Base-by-base conservation (phyloP, 2,888 invertebrate species). In the Shargacucullia verbasci region DNA sequence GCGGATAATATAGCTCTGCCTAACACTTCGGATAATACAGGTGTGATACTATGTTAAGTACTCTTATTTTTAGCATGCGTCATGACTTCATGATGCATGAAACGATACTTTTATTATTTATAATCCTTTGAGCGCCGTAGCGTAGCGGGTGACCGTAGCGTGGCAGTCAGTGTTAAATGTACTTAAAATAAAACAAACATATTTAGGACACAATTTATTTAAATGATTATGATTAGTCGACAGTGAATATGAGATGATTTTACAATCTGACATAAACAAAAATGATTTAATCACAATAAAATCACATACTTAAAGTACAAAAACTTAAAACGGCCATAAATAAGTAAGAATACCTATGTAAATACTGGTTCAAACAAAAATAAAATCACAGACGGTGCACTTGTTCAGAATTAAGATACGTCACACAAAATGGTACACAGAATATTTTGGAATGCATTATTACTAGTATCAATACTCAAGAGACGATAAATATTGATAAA, bases 361-460 rank as follows among this genome's bases (percentile, higher is more conserved):
- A 81, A 84, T 81, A 84, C 78, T 82, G 78, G 73, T 78, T 66
- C 14, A 50, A 60, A 44, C 15, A 60, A 57, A 65, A 50, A 65
- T 20, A 55, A 56, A 73, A 81, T 80, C 76, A 81, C 78, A 80
- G 76, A 73, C 62, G 48, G 59, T 66, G 43, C 53, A 53, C 35
- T n/a, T 62, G 11, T 53, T 31, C 13, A 7, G 10, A 10, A 33
- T n/a, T 33, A 37, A 49, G 3, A 35, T 39, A 50, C n/a, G 11
- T 34, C 50, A 56, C 44, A 52, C 33, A 57, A 49, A 49, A 60
- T 57, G 34, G 46, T 49, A 20, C 13, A 45, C 33, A 41, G 29
- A 63, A 53, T 39, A 49, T 74, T 65, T 76, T 73, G 78, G 78
- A 73, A 70, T 74, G 70, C 64, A 63, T 48, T 67, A 67, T 63